These are phyloP conservation scores for Brachionus koreanus DNA, from an alignment of 1,140 invertebrate species.

Conservation along the genomic window DNA sequence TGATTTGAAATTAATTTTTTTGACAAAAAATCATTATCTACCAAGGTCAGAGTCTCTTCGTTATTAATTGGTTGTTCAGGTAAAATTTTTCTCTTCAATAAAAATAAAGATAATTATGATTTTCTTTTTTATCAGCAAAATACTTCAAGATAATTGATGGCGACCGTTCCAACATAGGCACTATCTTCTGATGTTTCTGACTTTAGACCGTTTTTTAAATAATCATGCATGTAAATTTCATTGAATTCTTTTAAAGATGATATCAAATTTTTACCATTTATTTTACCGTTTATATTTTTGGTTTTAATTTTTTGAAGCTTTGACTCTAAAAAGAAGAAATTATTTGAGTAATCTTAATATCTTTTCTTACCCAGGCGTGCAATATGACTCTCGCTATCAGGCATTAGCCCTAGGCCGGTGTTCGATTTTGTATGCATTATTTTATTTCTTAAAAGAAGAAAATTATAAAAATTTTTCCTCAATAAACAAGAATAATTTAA, in stretches of 20 bases:
- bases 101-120: not conserved
- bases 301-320: slow-evolving; percentile 7
- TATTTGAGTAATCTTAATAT: not conserved
- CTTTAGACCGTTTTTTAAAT: not conserved
- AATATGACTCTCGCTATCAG: not conserved
- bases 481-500: not conserved
- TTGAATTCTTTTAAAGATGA: slow-evolving; percentile 17
- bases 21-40: slow-evolving; percentile 7
- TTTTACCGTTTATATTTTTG: not conserved
- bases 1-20: not conserved
- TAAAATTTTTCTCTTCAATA: slow-evolving; percentile 1
- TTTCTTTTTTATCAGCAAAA: not conserved
- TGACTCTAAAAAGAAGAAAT: not conserved
- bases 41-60: not conserved
- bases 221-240: slow-evolving; percentile 31
- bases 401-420: not conserved
- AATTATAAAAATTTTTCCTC: not conserved
- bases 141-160: not conserved
- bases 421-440: not conserved
- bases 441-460: not conserved
- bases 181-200: not conserved
- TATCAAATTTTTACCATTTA: not conserved
- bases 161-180: not conserved
- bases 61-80: not conserved
- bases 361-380: not conserved